Percentiles rank a stretch among this genome's conserved stretches.
Evolutionary conservation across 2,113 vertebrate genomes (phyloP).

Genomic region (Daboia siamensis): DNA sequence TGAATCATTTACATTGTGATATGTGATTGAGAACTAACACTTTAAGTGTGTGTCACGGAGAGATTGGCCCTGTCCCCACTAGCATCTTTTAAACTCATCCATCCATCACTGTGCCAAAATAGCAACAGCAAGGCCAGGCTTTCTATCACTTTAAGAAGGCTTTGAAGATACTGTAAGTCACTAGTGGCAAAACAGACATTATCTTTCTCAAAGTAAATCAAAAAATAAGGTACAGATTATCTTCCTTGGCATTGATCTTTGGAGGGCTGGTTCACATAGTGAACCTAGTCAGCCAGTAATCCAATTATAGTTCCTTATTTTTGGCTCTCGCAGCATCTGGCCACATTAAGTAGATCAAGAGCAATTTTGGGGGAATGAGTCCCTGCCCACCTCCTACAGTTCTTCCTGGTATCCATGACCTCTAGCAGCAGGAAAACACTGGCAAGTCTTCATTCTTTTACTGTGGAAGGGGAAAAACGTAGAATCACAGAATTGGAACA

Average conservation of each 20-base stretch:
- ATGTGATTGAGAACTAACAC: neutral
- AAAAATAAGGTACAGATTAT: neutral
- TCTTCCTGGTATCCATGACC: neutral
- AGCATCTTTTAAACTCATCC: neutral
- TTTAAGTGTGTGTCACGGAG: neutral
- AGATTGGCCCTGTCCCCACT: neutral
- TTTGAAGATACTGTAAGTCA: neutral
- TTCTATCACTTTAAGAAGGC: neutral
- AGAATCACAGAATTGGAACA: neutral
- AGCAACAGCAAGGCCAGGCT: neutral
- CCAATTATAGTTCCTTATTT: neutral
- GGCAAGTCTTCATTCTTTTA: neutral
- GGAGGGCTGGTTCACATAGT: neutral
- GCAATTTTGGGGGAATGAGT: neutral
- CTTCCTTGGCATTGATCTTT: neutral
- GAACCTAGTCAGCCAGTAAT: neutral
- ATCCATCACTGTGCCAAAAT: neutral
- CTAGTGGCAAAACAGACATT: neutral
- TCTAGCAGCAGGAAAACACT: neutral
- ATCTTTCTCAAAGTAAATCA: neutral
- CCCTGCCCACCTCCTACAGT: neutral
- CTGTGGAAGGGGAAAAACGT: neutral
- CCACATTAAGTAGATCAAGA: neutral
- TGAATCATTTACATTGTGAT: neutral
- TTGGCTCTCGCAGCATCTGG: neutral